A percentile compares a stretch with the other conserved stretches of the same genome.
Evolutionary conservation across 2,797 vertebrate genomes (phyloP).

Genomic region (Argyrosomus regius): DNA sequence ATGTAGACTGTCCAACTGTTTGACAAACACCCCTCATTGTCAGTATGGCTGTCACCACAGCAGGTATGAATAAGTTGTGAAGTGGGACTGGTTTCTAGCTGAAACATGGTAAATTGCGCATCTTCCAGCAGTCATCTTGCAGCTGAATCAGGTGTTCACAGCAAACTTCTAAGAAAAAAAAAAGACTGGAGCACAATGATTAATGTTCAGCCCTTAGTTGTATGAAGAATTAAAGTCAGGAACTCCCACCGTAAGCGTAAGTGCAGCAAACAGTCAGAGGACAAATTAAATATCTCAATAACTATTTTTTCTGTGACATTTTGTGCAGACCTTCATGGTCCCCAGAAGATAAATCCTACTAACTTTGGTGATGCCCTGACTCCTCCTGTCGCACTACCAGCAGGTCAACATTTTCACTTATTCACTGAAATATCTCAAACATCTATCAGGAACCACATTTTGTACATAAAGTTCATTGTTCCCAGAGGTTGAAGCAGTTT

Average conservation of each 20-base stretch:
- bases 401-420: conserved; percentile 1
- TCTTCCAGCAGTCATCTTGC: background rate
- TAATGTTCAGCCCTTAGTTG: background rate
- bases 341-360: background rate
- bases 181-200: background rate
- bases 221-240: background rate
- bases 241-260: conserved; percentile 13
- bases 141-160: background rate
- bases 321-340: background rate
- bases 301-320: conserved; percentile 2
- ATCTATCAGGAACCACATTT: background rate
- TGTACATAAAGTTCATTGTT: conserved; percentile 9
- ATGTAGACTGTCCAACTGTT: conserved; percentile 56
- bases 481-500: background rate
- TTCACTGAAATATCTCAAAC: background rate
- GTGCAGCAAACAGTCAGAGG: conserved; percentile 35
- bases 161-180: background rate
- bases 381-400: background rate
- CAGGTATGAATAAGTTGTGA: conserved; percentile 42
- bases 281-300: conserved; percentile 18
- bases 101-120: background rate
- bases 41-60: conserved; percentile 34
- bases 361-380: conserved; percentile 8
- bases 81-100: conserved; percentile 17
- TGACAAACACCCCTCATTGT: conserved; percentile 54